phyloP scores from a whole-genome alignment of 2,113 vertebrate species.

The Chitala chitala region DNA sequence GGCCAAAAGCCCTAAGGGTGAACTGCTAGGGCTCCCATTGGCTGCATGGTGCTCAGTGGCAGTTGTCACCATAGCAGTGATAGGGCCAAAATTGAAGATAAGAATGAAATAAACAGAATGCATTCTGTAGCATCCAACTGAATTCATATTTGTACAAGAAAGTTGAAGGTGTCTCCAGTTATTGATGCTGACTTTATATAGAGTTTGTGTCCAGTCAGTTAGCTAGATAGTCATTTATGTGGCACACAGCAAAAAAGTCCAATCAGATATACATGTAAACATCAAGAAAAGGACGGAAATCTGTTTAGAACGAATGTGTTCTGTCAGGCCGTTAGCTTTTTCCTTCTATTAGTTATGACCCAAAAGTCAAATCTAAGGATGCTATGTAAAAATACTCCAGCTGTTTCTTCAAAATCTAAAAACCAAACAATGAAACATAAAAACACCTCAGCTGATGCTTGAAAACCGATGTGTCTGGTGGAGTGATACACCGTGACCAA shows the following conservation, averaged over 20 bases:
- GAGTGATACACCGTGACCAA: too few species aligned
- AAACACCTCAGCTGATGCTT: not conserved
- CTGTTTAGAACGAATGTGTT: not conserved
- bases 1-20: slow-evolving; percentile 5
- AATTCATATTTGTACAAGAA: slow-evolving; percentile 11
- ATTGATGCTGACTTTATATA: not conserved
- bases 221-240: not conserved
- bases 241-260: not conserved
- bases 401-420: not conserved
- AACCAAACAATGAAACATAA: not conserved
- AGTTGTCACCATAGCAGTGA: slow-evolving; percentile 9
- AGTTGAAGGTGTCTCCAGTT: slow-evolving; percentile 6
- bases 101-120: not conserved
- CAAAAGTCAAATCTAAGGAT: not conserved
- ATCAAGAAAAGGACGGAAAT: not conserved
- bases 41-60: not conserved
- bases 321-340: not conserved
- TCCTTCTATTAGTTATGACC: not conserved
- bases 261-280: not conserved
- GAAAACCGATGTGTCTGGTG: too few species aligned
- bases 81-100: not conserved
- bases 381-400: not conserved
- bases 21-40: slow-evolving; percentile 6
- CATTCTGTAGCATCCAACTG: slow-evolving; percentile 1
- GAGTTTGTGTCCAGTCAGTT: slow-evolving; percentile 9